Base-by-base conservation (phyloP, 2,113 vertebrate species). In the Lota lota region DNA sequence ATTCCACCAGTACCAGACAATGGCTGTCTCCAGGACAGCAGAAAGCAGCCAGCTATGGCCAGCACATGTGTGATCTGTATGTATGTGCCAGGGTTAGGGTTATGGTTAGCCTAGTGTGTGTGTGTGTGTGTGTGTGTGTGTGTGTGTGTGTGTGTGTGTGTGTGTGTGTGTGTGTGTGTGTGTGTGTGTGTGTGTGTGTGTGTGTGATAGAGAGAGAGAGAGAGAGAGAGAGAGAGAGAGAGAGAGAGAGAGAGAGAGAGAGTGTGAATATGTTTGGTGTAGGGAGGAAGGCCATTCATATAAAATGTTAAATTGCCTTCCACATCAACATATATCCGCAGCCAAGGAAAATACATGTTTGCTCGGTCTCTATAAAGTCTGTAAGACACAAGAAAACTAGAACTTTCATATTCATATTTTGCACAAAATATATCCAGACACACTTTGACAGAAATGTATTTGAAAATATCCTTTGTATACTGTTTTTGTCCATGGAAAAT, bases 1-100 rank as follows among this genome's bases (percentile, higher is more conserved):
- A 87, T 86, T 83, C 73, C 80, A 75, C 18, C 22, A 70, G 71
- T 59, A 54, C 63, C 53, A 73, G 22, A 80, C 79, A 79, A 79
- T 75, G 76, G 68, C 79, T 72, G 66, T 87, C 77, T 77, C 82
- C 70, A 57, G 33, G 19, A 79, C 74, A 78, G 73, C 76, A 71
- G 77, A 85, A 79, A 70, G 76, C 73, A 69, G 40, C 63, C 67
- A 59, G 69, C 67, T 66, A 70, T 61, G 60, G 28, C 28, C 28
- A 33, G 28, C 28, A 33, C 28, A 17, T 53, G 51, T 53, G 51
- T 53, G 51, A 59, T 10, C 12, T 53, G 51, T 53, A 11, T 53
- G 51, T 53, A 11, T 53, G 51, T 53, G 51, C 12, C n/a, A n/a
- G n/a, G n/a, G n/a, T n/a, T n/a, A n/a, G n/a, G n/a, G n/a, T n/a